A percentile compares a stretch with the other conserved stretches of the same genome.
phyloP scores from a whole-genome alignment of 2,888 invertebrate species.

The Cheilosia impressa region DNA sequence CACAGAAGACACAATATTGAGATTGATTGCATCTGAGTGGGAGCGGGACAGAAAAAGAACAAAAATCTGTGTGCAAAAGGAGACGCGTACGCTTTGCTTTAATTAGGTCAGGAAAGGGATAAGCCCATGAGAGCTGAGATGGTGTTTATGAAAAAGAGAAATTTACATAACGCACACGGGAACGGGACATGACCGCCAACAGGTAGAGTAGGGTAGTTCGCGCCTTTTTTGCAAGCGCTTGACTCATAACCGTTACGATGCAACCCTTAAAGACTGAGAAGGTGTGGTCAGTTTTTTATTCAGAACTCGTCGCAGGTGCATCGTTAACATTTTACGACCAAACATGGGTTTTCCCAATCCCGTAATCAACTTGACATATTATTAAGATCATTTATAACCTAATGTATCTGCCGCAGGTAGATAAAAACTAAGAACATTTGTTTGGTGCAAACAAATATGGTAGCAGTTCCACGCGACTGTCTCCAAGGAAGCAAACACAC shows the following conservation, averaged over 20 bases:
- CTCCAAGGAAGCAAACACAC: conserved; percentile 70
- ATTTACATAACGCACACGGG: conserved; percentile 28
- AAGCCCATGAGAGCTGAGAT: not conserved
- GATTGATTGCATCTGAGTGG: conserved; percentile 52
- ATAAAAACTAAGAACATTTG: conserved; percentile 23
- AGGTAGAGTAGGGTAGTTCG: no score
- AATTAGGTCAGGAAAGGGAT: conserved; percentile 67
- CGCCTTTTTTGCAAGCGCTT: not conserved
- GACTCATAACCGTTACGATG: not conserved
- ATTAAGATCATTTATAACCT: conserved; percentile 21
- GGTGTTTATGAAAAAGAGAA: conserved; percentile 12
- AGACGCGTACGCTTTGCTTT: conserved; percentile 37
- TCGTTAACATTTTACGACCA: not conserved
- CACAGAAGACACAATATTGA: conserved; percentile 26
- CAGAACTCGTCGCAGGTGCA: conserved; percentile 23
- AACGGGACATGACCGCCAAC: not conserved
- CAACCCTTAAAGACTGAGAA: conserved; percentile 9
- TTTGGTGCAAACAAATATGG: conserved; percentile 8
- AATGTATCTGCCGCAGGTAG: not conserved
- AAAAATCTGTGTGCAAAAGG: conserved; percentile 9
- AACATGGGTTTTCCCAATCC: conserved; percentile 31
- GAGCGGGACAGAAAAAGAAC: conserved; percentile 21
- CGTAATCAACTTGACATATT: conserved; percentile 37
- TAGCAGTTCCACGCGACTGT: conserved; percentile 35
- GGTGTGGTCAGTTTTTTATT: conserved; percentile 6